Percentiles rank a stretch among this genome's conserved stretches.
phyloP scores from a whole-genome alignment of 1,140 invertebrate species.

The Danaus plexippus region DNA sequence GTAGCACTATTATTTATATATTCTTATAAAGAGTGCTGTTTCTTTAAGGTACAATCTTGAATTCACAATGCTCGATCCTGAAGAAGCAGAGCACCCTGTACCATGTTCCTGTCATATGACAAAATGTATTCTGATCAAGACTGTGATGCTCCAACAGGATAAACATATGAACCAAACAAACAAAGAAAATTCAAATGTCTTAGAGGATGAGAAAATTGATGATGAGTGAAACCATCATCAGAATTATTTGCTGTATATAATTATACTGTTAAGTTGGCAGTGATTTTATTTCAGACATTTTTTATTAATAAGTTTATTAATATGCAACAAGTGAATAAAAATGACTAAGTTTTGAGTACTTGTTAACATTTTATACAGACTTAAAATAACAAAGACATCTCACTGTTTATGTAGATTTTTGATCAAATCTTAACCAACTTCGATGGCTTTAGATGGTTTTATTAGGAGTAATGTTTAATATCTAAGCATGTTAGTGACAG shows the following conservation, averaged over 20 bases:
- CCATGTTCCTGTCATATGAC: conserved; percentile 84
- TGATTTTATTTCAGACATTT: conserved; percentile 1
- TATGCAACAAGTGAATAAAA: not conserved
- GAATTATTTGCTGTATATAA: conserved; percentile 1
- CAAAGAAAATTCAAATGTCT: conserved; percentile 14
- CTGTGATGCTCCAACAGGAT: conserved; percentile 70
- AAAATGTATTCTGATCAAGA: conserved; percentile 82
- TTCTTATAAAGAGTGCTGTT: not conserved
- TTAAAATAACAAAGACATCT: no score
- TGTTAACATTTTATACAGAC: no score
- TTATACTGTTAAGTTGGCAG: not conserved
- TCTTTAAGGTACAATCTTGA: conserved; percentile 77
- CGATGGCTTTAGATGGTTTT: no score
- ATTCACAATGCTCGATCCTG: conserved; percentile 79
- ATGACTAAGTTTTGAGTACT: no score
- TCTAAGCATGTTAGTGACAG: conserved; percentile 63
- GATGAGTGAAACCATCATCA: conserved; percentile 21
- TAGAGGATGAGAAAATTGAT: conserved; percentile 40
- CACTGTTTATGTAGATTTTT: no score
- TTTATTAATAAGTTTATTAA: not conserved
- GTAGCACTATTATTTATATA: not conserved
- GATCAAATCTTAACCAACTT: no score
- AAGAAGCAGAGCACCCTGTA: conserved; percentile 79
- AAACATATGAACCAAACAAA: conserved; percentile 18
- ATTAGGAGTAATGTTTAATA: conserved; percentile 20